Percentiles rank a stretch among this genome's conserved stretches.
phyloP scores from a whole-genome alignment of 2,113 vertebrate species.

The Forbesichthys agassizii region DNA sequence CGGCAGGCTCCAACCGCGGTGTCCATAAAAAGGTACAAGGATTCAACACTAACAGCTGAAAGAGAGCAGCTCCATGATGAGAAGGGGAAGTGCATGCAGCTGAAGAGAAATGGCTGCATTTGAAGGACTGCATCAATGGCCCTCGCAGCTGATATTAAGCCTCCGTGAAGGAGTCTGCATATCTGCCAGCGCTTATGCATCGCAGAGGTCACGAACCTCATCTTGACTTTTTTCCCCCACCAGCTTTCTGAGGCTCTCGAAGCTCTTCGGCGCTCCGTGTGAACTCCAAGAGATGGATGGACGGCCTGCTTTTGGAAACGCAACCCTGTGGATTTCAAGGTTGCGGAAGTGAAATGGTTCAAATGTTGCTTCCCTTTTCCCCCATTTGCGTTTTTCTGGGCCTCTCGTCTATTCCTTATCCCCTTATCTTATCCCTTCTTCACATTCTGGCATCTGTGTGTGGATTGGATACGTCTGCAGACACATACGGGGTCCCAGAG shows the following conservation, averaged over 20 bases:
- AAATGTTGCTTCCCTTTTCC: not conserved
- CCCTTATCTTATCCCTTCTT: not conserved
- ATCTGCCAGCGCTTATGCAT: conserved; percentile 25
- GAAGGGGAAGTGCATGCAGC: not conserved
- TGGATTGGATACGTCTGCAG: conserved; percentile 8
- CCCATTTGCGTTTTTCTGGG: not conserved
- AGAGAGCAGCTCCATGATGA: conserved; percentile 9
- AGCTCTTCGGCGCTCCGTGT: conserved; percentile 16
- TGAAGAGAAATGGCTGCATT: not conserved
- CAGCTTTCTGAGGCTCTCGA: conserved; percentile 19
- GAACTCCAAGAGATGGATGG: conserved; percentile 45
- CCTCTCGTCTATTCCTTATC: not conserved
- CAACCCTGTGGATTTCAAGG: conserved; percentile 7
- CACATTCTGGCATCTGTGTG: too few species aligned
- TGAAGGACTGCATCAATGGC: conserved; percentile 5
- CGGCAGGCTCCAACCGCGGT: conserved; percentile 55
- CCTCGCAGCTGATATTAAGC: conserved; percentile 12
- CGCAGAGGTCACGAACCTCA: conserved; percentile 20
- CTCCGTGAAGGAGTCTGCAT: conserved; percentile 10
- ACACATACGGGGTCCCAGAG: conserved; percentile 43
- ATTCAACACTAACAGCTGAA: conserved; percentile 53
- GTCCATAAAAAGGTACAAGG: conserved; percentile 61
- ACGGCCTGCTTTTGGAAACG: conserved; percentile 15
- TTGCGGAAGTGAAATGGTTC: not conserved
- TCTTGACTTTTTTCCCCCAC: conserved; percentile 1